Conservation (phyloP, 2,888 invertebrate genomes). For the Drosophila anceps region DNA sequence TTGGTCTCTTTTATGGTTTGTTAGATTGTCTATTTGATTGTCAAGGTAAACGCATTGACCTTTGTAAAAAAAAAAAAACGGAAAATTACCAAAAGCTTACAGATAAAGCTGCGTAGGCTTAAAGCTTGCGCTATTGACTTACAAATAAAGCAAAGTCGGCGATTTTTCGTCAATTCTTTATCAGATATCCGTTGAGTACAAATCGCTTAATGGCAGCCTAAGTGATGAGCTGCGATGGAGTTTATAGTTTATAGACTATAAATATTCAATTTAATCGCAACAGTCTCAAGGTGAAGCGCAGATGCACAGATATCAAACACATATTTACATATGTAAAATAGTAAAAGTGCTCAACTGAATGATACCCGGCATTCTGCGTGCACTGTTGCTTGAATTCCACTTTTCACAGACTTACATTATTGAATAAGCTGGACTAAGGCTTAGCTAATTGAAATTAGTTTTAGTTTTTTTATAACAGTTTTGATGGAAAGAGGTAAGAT, state of each 20-base stretch:
- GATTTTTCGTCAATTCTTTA: not conserved
- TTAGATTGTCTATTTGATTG: slow-evolving; percentile 62
- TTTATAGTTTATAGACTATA: not conserved
- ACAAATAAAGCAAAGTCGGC: not conserved
- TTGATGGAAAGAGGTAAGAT: too few relatives aligned
- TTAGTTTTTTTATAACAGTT: too few relatives aligned
- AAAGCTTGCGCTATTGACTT: not conserved
- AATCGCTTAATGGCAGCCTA: not conserved
- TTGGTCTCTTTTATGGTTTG: slow-evolving; percentile 32
- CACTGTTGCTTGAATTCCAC: not conserved
- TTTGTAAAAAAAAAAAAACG: slow-evolving; percentile 56
- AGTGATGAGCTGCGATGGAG: too few relatives aligned
- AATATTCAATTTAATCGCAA: slow-evolving; percentile 1
- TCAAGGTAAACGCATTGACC: slow-evolving; percentile 71
- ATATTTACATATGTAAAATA: not conserved
- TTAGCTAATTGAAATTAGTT: too few relatives aligned
- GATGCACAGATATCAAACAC: not conserved
- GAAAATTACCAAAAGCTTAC: slow-evolving; percentile 41
- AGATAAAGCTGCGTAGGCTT: not conserved
- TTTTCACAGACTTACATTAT: too few relatives aligned
- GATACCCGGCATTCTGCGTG: not conserved
- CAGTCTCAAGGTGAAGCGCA: not conserved
- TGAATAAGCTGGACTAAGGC: too few relatives aligned
- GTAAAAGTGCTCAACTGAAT: not conserved
- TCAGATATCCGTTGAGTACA: not conserved